Conservation (phyloP, 2,888 invertebrate species). For the Melanophora roralis region DNA sequence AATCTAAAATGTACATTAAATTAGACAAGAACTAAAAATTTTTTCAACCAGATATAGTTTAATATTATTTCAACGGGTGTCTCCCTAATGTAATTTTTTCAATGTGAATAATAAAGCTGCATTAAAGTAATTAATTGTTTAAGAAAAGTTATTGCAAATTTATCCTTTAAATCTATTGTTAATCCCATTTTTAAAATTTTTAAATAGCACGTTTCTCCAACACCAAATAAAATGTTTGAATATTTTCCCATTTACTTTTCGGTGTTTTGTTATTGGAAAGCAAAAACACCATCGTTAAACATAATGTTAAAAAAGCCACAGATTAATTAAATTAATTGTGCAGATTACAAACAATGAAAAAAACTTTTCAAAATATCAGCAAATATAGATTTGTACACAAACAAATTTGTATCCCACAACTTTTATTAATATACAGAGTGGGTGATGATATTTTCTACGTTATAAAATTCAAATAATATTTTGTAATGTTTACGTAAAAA, state of each 20-base stretch:
- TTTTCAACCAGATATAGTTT: no score
- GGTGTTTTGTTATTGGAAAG: background rate
- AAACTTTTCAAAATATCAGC: background rate
- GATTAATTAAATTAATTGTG: constrained; percentile 62
- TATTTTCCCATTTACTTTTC: background rate
- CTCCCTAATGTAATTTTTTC: no score
- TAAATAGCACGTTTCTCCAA: background rate
- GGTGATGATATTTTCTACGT: no score
- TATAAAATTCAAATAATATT: no score
- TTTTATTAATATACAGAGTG: no score
- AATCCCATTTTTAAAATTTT: background rate
- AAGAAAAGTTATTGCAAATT: no score
- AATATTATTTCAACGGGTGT: no score
- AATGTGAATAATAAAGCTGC: no score
- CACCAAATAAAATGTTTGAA: background rate
- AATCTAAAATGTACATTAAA: background rate
- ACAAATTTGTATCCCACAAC: no score
- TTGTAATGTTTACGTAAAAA: no score
- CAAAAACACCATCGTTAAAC: constrained; percentile 19
- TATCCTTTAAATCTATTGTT: background rate
- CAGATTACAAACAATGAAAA: constrained; percentile 57
- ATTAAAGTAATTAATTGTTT: no score
- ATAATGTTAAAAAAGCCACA: constrained; percentile 37
- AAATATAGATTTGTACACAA: constrained; percentile 4
- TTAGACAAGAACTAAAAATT: background rate